A percentile compares a stretch with the other conserved stretches of the same genome.
These are phyloP conservation scores for Synchiropus splendidus DNA, from an alignment of 2,113 vertebrate species.

Conservation along the genomic window DNA sequence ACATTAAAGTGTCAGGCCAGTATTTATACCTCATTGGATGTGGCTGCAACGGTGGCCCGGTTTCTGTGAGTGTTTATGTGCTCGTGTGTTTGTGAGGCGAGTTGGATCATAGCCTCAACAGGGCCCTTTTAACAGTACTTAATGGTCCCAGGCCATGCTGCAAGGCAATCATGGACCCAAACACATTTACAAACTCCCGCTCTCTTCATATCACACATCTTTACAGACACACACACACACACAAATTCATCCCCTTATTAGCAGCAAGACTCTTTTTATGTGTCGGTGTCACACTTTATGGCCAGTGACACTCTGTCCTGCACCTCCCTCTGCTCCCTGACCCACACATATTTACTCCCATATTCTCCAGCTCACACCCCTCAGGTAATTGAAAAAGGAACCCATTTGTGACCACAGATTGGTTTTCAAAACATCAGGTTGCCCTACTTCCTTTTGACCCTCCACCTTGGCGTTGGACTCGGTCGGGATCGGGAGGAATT, in stretches of 20 bases:
- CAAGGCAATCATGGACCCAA: neutral
- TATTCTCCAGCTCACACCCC: conserved; percentile 51
- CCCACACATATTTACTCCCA: conserved; percentile 10
- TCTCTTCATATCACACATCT: conserved; percentile 10
- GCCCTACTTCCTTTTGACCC: conserved; percentile 78
- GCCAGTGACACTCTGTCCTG: conserved; percentile 71
- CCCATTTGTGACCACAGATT: conserved; percentile 86
- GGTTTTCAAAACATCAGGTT: conserved; percentile 77
- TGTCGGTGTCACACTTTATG: conserved; percentile 77
- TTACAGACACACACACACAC: conserved; percentile 7
- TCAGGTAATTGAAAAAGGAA: conserved; percentile 86
- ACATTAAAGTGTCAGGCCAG: conserved; percentile 94
- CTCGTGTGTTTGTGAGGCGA: conserved; percentile 19
- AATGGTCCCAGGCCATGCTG: neutral
- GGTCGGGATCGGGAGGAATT: conserved; percentile 76
- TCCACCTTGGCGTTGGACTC: conserved; percentile 74
- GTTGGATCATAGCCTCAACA: conserved; percentile 75
- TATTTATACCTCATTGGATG: conserved; percentile 79
- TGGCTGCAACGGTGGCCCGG: conserved; percentile 23
- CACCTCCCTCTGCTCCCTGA: conserved; percentile 28
- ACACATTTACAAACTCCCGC: conserved; percentile 17
- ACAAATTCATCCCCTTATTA: conserved; percentile 67
- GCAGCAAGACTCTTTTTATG: conserved; percentile 71
- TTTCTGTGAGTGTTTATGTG: conserved; percentile 14
- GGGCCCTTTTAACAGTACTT: conserved; percentile 56